phyloP scores from a whole-genome alignment of 37 sponge, comb jelly and placozoan genomes.

The Hexactinellida sp. region DNA sequence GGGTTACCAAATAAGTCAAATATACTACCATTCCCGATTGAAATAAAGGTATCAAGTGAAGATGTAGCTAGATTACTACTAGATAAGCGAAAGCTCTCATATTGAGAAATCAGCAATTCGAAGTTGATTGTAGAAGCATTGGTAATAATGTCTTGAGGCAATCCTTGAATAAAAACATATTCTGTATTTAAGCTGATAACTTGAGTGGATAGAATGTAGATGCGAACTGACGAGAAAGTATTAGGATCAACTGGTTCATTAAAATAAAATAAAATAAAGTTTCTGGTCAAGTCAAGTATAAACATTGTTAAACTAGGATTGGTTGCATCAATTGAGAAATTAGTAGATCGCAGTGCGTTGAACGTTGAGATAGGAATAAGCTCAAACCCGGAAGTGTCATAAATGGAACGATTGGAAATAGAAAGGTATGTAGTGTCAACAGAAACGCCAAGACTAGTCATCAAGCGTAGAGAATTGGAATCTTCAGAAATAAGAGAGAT shows the following conservation, averaged over 20 bases:
- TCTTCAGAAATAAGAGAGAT: neutral
- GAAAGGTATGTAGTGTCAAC: conserved; percentile 5
- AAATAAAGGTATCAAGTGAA: neutral
- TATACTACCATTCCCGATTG: neutral
- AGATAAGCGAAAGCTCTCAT: neutral
- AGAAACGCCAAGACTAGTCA: neutral
- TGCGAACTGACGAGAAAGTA: neutral
- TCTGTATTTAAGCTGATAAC: neutral
- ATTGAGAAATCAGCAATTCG: neutral
- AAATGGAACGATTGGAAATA: neutral
- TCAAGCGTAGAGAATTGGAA: neutral
- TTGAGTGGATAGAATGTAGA: neutral
- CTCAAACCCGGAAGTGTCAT: neutral
- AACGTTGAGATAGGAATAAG: neutral
- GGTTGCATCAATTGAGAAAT: neutral
- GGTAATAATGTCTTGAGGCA: neutral
- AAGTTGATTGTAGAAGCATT: neutral
- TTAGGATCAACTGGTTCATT: neutral
- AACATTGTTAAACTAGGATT: neutral
- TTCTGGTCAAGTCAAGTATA: neutral
- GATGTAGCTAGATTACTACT: conserved; percentile 2
- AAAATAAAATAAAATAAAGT: neutral
- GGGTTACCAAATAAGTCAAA: conserved; percentile 41
- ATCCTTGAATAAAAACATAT: neutral
- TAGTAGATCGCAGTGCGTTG: neutral